A percentile compares a stretch with the other conserved stretches of the same genome.
Evolutionary conservation across 2,113 vertebrate genomes (phyloP).

Genomic region (Echinops telfairi): DNA sequence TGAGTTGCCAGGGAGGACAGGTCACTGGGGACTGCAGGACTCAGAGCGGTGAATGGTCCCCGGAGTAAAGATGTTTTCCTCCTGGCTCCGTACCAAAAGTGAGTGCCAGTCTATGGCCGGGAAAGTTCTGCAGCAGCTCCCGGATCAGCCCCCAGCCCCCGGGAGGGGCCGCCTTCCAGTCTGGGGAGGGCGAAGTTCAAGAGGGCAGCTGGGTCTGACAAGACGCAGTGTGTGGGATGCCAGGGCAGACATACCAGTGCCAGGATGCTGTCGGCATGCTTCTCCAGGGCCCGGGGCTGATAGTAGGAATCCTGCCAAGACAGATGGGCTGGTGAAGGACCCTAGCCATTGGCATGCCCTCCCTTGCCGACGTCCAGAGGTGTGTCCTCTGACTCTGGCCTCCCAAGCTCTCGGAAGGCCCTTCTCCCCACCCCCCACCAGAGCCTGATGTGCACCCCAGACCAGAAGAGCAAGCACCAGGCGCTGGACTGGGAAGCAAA

Average conservation of each 20-base stretch:
- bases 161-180: not conserved
- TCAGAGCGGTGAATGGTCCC: conserved; percentile 48
- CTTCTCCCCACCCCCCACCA: not conserved
- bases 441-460: conserved; percentile 9
- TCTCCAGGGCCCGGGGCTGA: conserved; percentile 91
- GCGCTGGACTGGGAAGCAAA: conserved; percentile 24
- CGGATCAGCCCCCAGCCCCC: not conserved
- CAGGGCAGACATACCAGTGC: conserved; percentile 90
- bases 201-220: not conserved
- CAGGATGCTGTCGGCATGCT: conserved; percentile 92
- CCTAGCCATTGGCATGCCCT: not conserved
- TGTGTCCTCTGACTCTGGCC: not conserved
- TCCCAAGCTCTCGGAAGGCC: not conserved
- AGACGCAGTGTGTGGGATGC: not conserved
- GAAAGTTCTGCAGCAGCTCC: conserved; percentile 26
- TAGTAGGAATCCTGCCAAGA: conserved; percentile 91
- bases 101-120: not conserved
- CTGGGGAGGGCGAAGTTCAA: not conserved
- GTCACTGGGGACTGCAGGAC: conserved; percentile 61
- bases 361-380: not conserved
- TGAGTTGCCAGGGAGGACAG: conserved; percentile 70
- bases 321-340: conserved; percentile 42
- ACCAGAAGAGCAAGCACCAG: not conserved
- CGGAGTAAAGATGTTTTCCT: conserved; percentile 37
- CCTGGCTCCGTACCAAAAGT: not conserved